Evolutionary conservation across 2,113 vertebrate genomes (phyloP).

Genomic region (Dermatemys mawii): DNA sequence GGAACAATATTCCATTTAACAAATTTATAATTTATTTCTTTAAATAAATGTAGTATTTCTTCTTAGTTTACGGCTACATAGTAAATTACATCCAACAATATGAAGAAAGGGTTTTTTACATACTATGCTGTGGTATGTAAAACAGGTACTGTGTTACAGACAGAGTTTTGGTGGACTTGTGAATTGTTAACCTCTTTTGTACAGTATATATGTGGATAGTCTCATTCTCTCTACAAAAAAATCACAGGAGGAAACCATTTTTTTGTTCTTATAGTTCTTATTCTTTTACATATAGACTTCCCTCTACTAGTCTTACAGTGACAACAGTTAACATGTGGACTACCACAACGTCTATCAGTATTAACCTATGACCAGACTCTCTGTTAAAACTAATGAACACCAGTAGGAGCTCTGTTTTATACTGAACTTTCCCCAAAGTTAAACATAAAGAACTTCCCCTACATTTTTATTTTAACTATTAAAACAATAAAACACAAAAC

Average conservation of each 20-base stretch:
- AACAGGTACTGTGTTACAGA: background rate
- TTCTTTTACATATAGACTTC: background rate
- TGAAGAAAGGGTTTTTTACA: background rate
- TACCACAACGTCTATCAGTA: background rate
- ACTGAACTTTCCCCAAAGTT: constrained; percentile 12
- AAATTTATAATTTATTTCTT: background rate
- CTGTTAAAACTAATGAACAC: constrained; percentile 68
- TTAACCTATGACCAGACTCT: constrained; percentile 59
- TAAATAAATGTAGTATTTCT: background rate
- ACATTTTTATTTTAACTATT: constrained; percentile 28
- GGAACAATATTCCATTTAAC: background rate
- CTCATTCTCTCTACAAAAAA: background rate
- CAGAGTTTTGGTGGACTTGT: background rate
- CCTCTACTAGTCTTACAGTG: background rate
- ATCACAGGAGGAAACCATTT: background rate
- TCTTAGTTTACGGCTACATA: background rate
- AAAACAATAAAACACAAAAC: constrained; percentile 13
- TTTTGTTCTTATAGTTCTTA: background rate
- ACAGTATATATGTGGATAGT: background rate
- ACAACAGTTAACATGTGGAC: constrained; percentile 23
- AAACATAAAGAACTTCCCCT: constrained; percentile 3
- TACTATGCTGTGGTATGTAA: background rate
- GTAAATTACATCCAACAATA: fast-evolving
- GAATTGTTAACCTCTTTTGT: background rate
- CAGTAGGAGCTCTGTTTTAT: constrained; percentile 56